These are phyloP conservation scores for Drosophila busckii DNA, from an alignment of 1,140 invertebrate species.

Conservation along the genomic window DNA sequence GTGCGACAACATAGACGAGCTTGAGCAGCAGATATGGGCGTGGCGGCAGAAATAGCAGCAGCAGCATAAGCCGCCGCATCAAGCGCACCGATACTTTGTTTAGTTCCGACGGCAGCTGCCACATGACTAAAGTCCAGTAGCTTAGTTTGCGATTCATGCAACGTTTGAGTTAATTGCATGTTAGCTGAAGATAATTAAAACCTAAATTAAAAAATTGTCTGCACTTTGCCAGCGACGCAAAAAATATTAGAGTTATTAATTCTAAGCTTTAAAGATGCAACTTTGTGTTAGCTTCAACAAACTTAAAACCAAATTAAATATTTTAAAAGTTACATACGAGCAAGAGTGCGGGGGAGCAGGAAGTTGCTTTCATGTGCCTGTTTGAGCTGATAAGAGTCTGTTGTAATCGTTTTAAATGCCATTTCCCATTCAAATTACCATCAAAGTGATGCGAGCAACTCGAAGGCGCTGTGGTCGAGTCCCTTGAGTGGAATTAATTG, in stretches of 20 bases:
- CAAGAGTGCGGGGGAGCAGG: too few relatives aligned
- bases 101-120: not conserved
- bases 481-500: conserved; percentile 59
- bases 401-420: conserved; percentile 63
- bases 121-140: not conserved
- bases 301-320: too few relatives aligned
- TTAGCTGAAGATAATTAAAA: too few relatives aligned
- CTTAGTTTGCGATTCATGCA: not conserved
- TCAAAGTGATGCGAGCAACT: conserved; percentile 56
- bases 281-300: too few relatives aligned
- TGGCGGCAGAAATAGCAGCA: conserved; percentile 3
- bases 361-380: conserved; percentile 28
- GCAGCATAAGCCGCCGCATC: not conserved
- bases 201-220: too few relatives aligned
- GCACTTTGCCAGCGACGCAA: too few relatives aligned
- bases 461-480: conserved; percentile 38
- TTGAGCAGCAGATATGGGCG: not conserved
- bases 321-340: too few relatives aligned
- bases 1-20: not conserved
- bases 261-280: too few relatives aligned
- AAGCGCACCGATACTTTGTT: not conserved
- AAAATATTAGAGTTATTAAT: too few relatives aligned
- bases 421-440: conserved; percentile 73
- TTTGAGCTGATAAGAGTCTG: conserved; percentile 46
- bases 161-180: too few relatives aligned